Evolutionary conservation across 30 jellyfish, hydroid and myxozoan genomes (phyloP), one percentile per base, ranked within the genome.

Genomic region (Rhopilema esculentum): DNA sequence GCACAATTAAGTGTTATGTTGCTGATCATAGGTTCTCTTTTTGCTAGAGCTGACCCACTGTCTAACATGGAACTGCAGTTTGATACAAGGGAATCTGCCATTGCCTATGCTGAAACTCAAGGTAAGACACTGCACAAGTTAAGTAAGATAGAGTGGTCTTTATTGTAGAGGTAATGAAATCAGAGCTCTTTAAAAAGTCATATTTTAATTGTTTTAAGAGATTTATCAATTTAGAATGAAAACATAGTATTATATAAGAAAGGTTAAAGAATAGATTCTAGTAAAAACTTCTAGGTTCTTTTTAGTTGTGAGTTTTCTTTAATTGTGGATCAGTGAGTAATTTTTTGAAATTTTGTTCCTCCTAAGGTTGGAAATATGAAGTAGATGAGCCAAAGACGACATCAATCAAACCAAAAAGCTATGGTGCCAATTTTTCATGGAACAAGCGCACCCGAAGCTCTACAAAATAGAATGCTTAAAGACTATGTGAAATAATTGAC

Each of bases 341-440:
- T 0, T 49, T 33, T 0, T 72, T 19, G 7, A 33, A 4, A 31
- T 32, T 23, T 29, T 9, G 23, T 7, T 80, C 23, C 49, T 75
- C 48, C 65, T 12, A n/a, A 94, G 98, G 98, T 25, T 94, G 97
- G 97, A 84, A 64, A 24, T 88, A 94, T 75, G 97, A 94, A 66
- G 83, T 94, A 33, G 94, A 88, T 24, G 97, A 89, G 80, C 97
- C 97, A 49, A 84, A 76, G 49, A 64, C 84, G 8, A 82, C 87
- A 27, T 49, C 66, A 72, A 57, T 72, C 31, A 90, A 96, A 49
- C 96, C 95, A 0, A 90, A 95, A 77, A 91, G 96, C 17, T 95
- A 95, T 84, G 99, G 97, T n/a, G 86, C 97, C 4, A 95, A 90
- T 49, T 95, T 88, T 69, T 90, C 99, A 23, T 95, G 99, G 99